These are phyloP conservation scores for Cosmopolites sordidus DNA, from an alignment of 2,888 invertebrate species.

Conservation along the genomic window DNA sequence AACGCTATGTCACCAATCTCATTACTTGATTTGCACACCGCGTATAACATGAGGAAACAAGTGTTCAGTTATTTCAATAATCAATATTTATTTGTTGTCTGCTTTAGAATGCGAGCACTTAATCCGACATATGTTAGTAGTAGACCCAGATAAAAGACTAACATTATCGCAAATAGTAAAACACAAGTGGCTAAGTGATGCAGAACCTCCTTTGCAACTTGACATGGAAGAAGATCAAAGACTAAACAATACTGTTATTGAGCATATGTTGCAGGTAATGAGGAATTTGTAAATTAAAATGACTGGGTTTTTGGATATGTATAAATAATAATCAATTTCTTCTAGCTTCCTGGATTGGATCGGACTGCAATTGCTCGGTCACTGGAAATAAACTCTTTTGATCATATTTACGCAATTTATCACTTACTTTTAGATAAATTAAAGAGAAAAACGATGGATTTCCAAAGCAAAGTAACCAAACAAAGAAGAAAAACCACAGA, in stretches of 20 bases:
- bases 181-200: constrained; percentile 78
- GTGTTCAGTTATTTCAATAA: no score
- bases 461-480: constrained; percentile 54
- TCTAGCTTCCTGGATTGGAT: constrained; percentile 69
- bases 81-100: no score
- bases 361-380: constrained; percentile 73
- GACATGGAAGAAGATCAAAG: constrained; percentile 41
- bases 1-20: no score
- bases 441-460: constrained; percentile 51
- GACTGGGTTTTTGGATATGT: no score
- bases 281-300: no score
- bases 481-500: constrained; percentile 36
- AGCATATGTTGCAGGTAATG: constrained; percentile 64
- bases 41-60: no score
- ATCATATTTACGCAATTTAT: constrained; percentile 92
- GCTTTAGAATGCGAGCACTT: constrained; percentile 87
- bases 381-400: constrained; percentile 78
- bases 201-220: constrained; percentile 43
- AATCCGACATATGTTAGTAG: constrained; percentile 89
- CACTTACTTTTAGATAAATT: constrained; percentile 82
- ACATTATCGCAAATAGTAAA: constrained; percentile 76
- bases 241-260: constrained; percentile 69
- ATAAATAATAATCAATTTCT: no score
- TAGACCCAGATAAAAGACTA: constrained; percentile 81
- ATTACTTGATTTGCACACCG: no score